Percentiles rank a stretch among this genome's conserved stretches.
These are phyloP conservation scores for Diplodus sargus DNA, from an alignment of 2,797 vertebrate genomes.

Conservation along the genomic window DNA sequence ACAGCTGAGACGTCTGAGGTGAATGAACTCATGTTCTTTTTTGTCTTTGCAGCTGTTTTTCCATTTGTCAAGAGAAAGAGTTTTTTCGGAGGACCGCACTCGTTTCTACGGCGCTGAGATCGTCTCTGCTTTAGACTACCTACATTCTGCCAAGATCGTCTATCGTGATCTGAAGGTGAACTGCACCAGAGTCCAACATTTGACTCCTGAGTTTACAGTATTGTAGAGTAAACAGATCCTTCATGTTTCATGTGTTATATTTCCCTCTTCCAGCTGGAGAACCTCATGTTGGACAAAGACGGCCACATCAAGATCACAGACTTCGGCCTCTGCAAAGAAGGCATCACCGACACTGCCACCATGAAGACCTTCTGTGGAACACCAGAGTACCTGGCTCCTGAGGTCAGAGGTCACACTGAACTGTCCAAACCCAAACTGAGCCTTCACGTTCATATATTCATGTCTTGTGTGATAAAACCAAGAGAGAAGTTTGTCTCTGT, in stretches of 20 bases:
- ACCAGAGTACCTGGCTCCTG: conserved; percentile 86
- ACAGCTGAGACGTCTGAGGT: background rate
- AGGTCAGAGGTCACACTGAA: conserved; percentile 73
- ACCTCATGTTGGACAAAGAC: conserved; percentile 89
- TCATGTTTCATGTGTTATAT: background rate
- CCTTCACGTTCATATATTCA: background rate
- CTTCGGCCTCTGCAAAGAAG: conserved; percentile 88
- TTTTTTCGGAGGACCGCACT: conserved; percentile 98
- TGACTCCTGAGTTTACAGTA: background rate
- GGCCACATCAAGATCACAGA: conserved; percentile 89
- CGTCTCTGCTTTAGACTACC: conserved; percentile 96
- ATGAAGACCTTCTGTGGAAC: conserved; percentile 89
- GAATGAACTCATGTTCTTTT: background rate
- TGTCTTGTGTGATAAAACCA: background rate
- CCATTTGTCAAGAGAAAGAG: conserved; percentile 98
- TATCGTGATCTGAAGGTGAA: conserved; percentile 97
- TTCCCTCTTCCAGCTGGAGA: conserved; percentile 80
- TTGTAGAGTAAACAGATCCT: background rate
- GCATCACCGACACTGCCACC: conserved; percentile 87
- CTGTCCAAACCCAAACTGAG: background rate
- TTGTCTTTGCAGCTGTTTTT: conserved; percentile 91
- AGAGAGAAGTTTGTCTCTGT: conserved; percentile 10
- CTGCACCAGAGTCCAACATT: background rate
- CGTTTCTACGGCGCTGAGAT: conserved; percentile 98
- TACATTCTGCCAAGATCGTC: conserved; percentile 97